Evolutionary conservation across 1,140 invertebrate genomes (phyloP).

Genomic region (Bactericera cockerelli): DNA sequence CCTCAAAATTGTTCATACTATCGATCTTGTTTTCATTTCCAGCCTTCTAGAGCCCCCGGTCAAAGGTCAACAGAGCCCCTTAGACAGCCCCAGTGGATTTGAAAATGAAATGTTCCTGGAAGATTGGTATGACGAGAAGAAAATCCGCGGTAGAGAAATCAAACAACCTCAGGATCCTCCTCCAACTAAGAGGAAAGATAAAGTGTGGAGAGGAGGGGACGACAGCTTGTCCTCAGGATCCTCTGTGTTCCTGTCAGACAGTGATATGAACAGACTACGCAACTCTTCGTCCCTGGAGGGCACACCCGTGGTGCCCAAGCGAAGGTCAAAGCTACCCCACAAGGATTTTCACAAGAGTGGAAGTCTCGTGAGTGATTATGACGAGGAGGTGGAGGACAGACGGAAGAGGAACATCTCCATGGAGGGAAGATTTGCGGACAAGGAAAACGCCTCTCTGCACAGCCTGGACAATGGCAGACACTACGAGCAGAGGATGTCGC

Average conservation of each 20-base stretch:
- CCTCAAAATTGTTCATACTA: too few relatives aligned
- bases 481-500: neutral
- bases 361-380: neutral
- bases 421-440: neutral
- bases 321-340: neutral
- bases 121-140: conserved; percentile 6
- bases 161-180: neutral
- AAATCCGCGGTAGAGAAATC: neutral
- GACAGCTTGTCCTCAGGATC: neutral
- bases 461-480: neutral
- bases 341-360: conserved; percentile 3
- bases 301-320: neutral
- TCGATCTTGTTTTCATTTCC: neutral
- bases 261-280: neutral
- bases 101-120: neutral
- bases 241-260: neutral
- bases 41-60: conserved; percentile 1
- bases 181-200: neutral
- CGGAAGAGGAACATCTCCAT: neutral
- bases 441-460: neutral
- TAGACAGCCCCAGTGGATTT: too few relatives aligned
- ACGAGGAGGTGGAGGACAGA: conserved; percentile 11
- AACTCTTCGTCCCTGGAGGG: neutral
- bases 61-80: neutral
- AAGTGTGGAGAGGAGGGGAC: neutral